Evolutionary conservation across 2,888 invertebrate genomes (phyloP).

Genomic region (Drosophila paramelanica): DNA sequence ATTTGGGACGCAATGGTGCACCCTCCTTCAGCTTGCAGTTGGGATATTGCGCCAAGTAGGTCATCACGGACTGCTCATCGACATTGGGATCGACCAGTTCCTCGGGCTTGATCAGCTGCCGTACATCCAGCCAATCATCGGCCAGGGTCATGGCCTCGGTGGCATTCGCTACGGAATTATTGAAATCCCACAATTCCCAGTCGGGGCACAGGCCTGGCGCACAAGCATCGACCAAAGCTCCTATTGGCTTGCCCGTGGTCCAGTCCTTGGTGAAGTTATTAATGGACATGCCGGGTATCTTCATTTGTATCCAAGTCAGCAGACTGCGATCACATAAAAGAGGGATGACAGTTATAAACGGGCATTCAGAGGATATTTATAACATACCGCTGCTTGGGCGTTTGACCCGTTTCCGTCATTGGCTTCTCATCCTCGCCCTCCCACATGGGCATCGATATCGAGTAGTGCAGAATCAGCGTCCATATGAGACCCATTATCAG

Average conservation of each 20-base stretch:
- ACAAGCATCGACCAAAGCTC: slow-evolving; percentile 94
- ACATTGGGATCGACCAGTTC: slow-evolving; percentile 96
- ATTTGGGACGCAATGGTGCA: slow-evolving; percentile 91
- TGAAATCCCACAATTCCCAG: slow-evolving; percentile 93
- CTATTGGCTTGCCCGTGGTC: slow-evolving; percentile 95
- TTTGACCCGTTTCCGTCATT: slow-evolving; percentile 86
- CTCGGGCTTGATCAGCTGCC: slow-evolving; percentile 94
- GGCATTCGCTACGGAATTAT: slow-evolving; percentile 93
- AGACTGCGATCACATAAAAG: slow-evolving; percentile 85
- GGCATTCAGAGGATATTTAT: not conserved
- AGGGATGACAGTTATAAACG: not conserved
- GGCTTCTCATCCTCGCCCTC: slow-evolving; percentile 90
- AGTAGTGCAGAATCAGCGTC: slow-evolving; percentile 96
- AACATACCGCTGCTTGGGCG: slow-evolving; percentile 90
- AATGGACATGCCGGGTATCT: slow-evolving; percentile 92
- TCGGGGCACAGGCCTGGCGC: slow-evolving; percentile 95
- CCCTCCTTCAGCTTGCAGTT: slow-evolving; percentile 92
- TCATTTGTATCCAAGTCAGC: slow-evolving; percentile 94
- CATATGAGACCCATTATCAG: slow-evolving; percentile 96
- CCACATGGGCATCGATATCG: slow-evolving; percentile 96
- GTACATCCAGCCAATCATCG: slow-evolving; percentile 94
- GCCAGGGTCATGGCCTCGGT: slow-evolving; percentile 95
- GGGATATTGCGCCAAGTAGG: slow-evolving; percentile 96
- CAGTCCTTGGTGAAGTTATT: slow-evolving; percentile 94
- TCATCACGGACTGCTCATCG: slow-evolving; percentile 97